Base-by-base conservation (phyloP, 1,140 invertebrate genomes). In the Steinernema feltiae region DNA sequence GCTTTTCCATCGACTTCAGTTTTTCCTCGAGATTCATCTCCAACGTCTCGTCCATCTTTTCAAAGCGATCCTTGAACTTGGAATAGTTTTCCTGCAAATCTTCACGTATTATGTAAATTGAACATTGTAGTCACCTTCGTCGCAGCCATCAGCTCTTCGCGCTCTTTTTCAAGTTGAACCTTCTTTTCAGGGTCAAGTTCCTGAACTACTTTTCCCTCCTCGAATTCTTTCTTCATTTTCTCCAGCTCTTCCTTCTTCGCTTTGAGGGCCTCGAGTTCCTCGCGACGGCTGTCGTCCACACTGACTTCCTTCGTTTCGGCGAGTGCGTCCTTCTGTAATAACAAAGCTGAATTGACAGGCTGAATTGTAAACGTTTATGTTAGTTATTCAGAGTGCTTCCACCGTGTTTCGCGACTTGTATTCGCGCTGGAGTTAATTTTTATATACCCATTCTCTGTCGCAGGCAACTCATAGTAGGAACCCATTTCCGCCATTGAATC, bases 141-240 rank as follows among this genome's bases (percentile, higher is more conserved):
- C 3, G 53, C 53, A 3, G 53, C 53, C 12, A n/a, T 7, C 7
- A 63, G 53, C 53, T 63, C 53, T 21, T 63, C 24, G 53, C 53
- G 53, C 24, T 63, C 53, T 63, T 63, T 21, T 27, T 63, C 53
- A 21, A 48, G 72, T 73, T 48, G 12, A 3, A n/a, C 35, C 70
- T 71, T 71, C 12, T 12, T 30, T 31, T 46, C 70, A 70, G n/a
- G 24, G 46, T 69, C 69, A 24, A 32, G 12, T n/a, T 73, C 63
- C 29, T 70, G 32, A n/a, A 18, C 24, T 21, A 79, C 48, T 48
- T 35, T 82, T 21, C 82, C 83, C 31, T 69, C 79, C 70, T 85
- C 83, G 70, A 84, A 84, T 32, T 83, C 82, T 30, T 82, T 53
- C 69, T 85, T 85, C 78, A 83, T 77, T 27, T 77, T 70, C 2